Evolutionary conservation across 2,888 invertebrate species (phyloP), one percentile per base, ranked within the genome.

Genomic region (Dynastes grantii): DNA sequence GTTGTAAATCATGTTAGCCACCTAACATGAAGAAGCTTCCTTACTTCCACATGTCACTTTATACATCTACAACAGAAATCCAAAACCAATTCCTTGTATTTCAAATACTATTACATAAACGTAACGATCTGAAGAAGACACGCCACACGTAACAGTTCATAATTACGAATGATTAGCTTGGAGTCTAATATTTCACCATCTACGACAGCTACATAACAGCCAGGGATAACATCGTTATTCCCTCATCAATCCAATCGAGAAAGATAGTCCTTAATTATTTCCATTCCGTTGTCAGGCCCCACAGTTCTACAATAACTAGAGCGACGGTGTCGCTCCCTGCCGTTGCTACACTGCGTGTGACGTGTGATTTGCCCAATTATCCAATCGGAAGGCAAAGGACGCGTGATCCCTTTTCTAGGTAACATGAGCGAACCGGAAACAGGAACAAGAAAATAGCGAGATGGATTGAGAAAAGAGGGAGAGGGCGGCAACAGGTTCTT

Each of bases 371-470:
- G 51, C 13, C 5, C 51, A 68, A 68, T 51, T 68, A 68, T 51
- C 68, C 68, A 68, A 68, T 68, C 68, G 68, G 68, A 68, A 68
- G n/a, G 49, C 29, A 51, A 51, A 29, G 29, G 22, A 68, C 51
- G 49, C 27, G 13, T 29, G 13, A 51, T 27, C 51, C 68, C 16
- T 68, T 68, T 68, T 32, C n/a, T n/a, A 45, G 65, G 45, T 27
- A 45, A 27, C 9, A 29, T 13, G 8, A 22, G 32, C 63, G 32
- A 13, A 32, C 63, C 32, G 32, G 63, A 63, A 27, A 63, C 63
- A 63, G 63, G 32, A 32, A 63, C 6, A 63, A 8, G 63, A 29
- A 63, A 63, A 63, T 55, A 16, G 55, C 27, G 63, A 27, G 27
- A 63, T 63, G 29, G 32, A 27, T 32, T 1, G 32, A 63, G 22